Conservation (phyloP, 2,888 invertebrate genomes). For the Melinaea marsaeus region DNA sequence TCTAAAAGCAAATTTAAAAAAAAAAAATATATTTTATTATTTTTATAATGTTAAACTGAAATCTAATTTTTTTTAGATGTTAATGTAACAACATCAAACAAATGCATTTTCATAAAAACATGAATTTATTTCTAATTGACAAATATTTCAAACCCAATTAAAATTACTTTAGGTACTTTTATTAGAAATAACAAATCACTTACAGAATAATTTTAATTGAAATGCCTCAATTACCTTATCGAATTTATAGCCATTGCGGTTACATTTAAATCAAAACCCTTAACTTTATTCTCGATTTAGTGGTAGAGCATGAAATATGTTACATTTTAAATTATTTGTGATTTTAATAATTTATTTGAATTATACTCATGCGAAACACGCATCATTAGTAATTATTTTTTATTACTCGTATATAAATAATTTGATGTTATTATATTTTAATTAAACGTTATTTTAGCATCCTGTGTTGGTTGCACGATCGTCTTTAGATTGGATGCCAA, state of each 20-base stretch:
- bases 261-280: neutral
- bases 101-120: no score
- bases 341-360: constrained; percentile 8
- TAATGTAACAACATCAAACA: no score
- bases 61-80: no score
- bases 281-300: neutral
- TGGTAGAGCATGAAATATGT: neutral
- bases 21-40: no score
- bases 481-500: constrained; percentile 72
- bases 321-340: neutral
- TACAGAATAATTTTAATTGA: neutral
- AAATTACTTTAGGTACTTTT: neutral
- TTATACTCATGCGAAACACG: constrained; percentile 30
- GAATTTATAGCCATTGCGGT: neutral
- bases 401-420: neutral
- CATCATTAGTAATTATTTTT: constrained; percentile 32
- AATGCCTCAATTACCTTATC: neutral
- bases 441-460: constrained; percentile 47
- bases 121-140: no score
- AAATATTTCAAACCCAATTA: no score
- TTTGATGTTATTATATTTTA: neutral
- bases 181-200: neutral
- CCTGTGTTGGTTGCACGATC: constrained; percentile 68
- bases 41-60: no score
- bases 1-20: no score